These are phyloP conservation scores for Lordiphosa fenestrarum DNA, from an alignment of 2,888 invertebrate species.

Conservation along the genomic window DNA sequence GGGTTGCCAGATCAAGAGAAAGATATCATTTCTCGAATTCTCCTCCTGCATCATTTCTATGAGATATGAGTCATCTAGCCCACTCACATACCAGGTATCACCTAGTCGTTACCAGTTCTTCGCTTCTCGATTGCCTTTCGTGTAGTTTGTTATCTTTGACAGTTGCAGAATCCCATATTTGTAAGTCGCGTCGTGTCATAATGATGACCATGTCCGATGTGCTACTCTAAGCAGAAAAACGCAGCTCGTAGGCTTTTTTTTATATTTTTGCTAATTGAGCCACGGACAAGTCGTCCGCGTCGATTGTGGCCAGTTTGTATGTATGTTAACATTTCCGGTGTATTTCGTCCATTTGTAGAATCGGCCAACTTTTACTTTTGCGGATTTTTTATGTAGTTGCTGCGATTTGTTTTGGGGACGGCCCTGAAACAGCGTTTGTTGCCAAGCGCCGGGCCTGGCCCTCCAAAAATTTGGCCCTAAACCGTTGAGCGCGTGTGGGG, in stretches of 20 bases:
- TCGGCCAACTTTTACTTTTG: slow-evolving; percentile 64
- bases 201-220: slow-evolving; percentile 49
- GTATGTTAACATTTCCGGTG: slow-evolving; percentile 70
- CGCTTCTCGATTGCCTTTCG: slow-evolving; percentile 1
- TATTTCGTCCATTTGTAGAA: slow-evolving; percentile 58
- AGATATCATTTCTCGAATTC: no score
- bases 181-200: slow-evolving; percentile 35
- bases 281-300: slow-evolving; percentile 47
- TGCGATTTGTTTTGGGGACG: slow-evolving; percentile 3
- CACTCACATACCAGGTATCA: no score
- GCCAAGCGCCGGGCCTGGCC: slow-evolving; percentile 46
- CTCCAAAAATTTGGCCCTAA: slow-evolving; percentile 22
- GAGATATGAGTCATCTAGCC: no score
- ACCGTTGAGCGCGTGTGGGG: slow-evolving; percentile 27
- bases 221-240: slow-evolving; percentile 30
- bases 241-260: slow-evolving; percentile 53
- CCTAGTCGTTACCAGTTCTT: background rate
- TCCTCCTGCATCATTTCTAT: no score
- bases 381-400: slow-evolving; percentile 4
- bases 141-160: slow-evolving; percentile 36
- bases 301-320: slow-evolving; percentile 50
- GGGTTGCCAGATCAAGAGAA: no score
- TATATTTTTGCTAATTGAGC: slow-evolving; percentile 59
- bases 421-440: slow-evolving; percentile 17
- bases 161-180: slow-evolving; percentile 14